Conservation (phyloP, 2,888 invertebrate species). For the Masnerella sp. region DNA sequence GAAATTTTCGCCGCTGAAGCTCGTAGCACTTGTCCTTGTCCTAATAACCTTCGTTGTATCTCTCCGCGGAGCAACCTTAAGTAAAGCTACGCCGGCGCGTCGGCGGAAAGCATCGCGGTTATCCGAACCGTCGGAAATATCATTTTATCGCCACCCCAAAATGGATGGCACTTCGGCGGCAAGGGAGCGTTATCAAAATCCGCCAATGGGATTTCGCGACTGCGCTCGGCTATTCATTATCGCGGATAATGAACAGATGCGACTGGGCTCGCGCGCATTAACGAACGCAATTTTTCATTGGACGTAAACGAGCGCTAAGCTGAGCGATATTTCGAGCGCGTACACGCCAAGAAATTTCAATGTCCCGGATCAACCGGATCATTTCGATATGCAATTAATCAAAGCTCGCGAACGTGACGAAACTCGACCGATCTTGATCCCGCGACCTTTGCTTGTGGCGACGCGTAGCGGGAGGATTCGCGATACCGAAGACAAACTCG, state of each 20-base stretch:
- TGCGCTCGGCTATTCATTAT: conserved; percentile 9
- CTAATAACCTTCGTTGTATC: conserved; percentile 43
- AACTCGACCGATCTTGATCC: conserved; percentile 61
- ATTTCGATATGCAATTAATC: conserved; percentile 61
- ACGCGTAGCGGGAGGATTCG: conserved; percentile 39
- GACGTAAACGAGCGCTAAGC: conserved; percentile 1
- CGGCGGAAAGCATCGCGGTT: conserved; percentile 41
- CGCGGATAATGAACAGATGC: conserved; percentile 30
- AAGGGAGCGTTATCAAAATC: conserved; percentile 33
- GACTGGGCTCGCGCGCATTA: neutral
- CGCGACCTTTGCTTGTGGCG: conserved; percentile 52
- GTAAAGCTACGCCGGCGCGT: conserved; percentile 29
- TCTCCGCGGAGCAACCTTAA: conserved; percentile 41
- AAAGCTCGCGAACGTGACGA: conserved; percentile 63
- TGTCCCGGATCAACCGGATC: conserved; percentile 54
- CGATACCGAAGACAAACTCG: conserved; percentile 65
- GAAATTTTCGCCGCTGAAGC: conserved; percentile 43
- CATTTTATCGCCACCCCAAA: conserved; percentile 35
- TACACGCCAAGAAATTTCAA: conserved; percentile 50
- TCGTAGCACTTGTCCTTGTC: conserved; percentile 38
- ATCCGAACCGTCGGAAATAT: conserved; percentile 43
- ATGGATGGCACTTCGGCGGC: conserved; percentile 27
- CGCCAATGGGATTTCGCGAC: conserved; percentile 18
- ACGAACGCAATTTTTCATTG: conserved; percentile 17
- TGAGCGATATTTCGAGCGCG: conserved; percentile 23